These are phyloP conservation scores for Phymorhynchus buccinoides DNA, from an alignment of 1,140 invertebrate genomes.

Conservation along the genomic window DNA sequence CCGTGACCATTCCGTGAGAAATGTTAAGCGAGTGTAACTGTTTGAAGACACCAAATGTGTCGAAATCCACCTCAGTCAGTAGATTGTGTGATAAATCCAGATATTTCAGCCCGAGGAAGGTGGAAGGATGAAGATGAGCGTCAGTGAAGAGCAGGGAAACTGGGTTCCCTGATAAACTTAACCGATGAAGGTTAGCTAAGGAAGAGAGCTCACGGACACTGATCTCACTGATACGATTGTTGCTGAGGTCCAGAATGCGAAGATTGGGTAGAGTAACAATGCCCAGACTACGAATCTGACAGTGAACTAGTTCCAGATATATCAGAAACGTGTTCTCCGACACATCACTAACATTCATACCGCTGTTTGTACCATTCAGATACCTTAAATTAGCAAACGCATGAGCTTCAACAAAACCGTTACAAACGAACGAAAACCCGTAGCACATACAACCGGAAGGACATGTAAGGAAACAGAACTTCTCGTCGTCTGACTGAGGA, in stretches of 20 bases:
- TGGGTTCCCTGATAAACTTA: background rate
- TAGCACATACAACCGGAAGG: constrained; percentile 49
- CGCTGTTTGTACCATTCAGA: background rate
- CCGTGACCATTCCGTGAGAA: background rate
- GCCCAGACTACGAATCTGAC: background rate
- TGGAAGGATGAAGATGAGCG: background rate
- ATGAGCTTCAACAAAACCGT: background rate
- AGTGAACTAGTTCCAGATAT: background rate
- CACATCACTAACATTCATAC: background rate
- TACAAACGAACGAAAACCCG: constrained; percentile 23
- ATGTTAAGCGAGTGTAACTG: background rate
- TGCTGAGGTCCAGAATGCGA: constrained; percentile 3
- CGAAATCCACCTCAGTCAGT: background rate
- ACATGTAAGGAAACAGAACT: constrained; percentile 31
- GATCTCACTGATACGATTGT: background rate
- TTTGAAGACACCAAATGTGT: background rate
- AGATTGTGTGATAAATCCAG: background rate
- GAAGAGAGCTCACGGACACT: too few species aligned
- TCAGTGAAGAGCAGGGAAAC: background rate
- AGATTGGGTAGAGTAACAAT: background rate
- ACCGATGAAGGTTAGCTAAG: background rate
- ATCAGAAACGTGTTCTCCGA: background rate
- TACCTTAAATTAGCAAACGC: background rate
- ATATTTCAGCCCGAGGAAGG: background rate
- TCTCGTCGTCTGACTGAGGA: constrained; percentile 42